phyloP scores from a whole-genome alignment of 2,888 invertebrate genomes.

The Operophtera brumata region DNA sequence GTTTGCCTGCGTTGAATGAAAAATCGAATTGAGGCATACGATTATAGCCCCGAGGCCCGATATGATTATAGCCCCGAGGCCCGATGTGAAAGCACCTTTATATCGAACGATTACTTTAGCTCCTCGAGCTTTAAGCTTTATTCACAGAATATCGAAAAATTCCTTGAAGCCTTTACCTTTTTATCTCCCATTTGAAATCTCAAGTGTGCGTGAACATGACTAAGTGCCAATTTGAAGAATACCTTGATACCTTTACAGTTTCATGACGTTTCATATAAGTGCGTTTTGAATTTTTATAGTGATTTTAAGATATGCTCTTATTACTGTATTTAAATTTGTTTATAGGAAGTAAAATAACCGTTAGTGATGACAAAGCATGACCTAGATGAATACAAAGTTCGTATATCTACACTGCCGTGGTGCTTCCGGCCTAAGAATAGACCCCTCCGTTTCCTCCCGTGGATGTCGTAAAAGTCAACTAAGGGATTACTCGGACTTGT shows the following conservation, averaged over 20 bases:
- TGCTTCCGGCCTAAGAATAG: too few species aligned
- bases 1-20: too few species aligned
- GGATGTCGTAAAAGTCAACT: too few species aligned
- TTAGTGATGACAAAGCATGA: neutral
- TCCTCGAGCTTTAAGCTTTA: neutral
- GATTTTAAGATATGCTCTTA: neutral
- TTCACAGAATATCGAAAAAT: neutral
- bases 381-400: neutral
- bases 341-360: neutral
- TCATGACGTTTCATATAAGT: slow-evolving; percentile 22
- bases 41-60: too few species aligned
- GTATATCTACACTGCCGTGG: too few species aligned
- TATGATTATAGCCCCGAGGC: too few species aligned
- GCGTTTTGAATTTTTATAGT: slow-evolving; percentile 45
- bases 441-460: too few species aligned
- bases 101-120: too few species aligned
- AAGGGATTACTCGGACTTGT: too few species aligned
- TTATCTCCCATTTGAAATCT: slow-evolving; percentile 31
- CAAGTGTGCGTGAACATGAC: slow-evolving; percentile 29
- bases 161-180: slow-evolving; percentile 21
- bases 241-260: slow-evolving; percentile 34
- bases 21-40: too few species aligned
- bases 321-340: neutral
- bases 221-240: slow-evolving; percentile 35
- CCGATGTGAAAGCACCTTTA: too few species aligned